These are phyloP conservation scores for Cyprinodon diabolis DNA, from an alignment of 2,797 vertebrate genomes.

Conservation along the genomic window DNA sequence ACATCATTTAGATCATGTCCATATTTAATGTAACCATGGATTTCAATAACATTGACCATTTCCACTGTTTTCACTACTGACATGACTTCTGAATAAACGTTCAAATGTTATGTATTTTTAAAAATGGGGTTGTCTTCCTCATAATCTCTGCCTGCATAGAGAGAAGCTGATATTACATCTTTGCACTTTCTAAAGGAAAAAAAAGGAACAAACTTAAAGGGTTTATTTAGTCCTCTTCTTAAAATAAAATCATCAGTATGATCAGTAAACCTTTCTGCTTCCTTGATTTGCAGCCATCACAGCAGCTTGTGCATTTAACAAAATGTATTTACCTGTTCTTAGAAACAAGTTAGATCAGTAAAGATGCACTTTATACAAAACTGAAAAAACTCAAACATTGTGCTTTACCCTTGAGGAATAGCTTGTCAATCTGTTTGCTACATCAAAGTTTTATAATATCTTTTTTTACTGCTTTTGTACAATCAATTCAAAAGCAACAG, in stretches of 20 bases:
- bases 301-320: conserved; percentile 34
- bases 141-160: conserved; percentile 38
- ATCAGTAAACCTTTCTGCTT: conserved; percentile 12
- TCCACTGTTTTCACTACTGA: conserved; percentile 83
- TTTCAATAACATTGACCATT: conserved; percentile 74
- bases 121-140: conserved; percentile 43
- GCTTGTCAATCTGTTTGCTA: too few species aligned
- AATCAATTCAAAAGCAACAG: background rate
- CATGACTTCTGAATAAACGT: conserved; percentile 85
- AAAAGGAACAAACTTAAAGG: conserved; percentile 15
- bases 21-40: conserved; percentile 77
- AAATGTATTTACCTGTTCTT: background rate
- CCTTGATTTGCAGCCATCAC: conserved; percentile 54
- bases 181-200: conserved; percentile 14
- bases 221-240: conserved; percentile 15
- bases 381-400: background rate
- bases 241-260: conserved; percentile 7
- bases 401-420: background rate
- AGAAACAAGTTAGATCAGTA: background rate
- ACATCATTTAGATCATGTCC: conserved; percentile 72
- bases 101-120: conserved; percentile 79
- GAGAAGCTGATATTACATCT: conserved; percentile 34
- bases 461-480: background rate
- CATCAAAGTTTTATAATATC: background rate
- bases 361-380: background rate